Evolutionary conservation across 2,888 invertebrate genomes (phyloP).

Genomic region (Clostera curtula): DNA sequence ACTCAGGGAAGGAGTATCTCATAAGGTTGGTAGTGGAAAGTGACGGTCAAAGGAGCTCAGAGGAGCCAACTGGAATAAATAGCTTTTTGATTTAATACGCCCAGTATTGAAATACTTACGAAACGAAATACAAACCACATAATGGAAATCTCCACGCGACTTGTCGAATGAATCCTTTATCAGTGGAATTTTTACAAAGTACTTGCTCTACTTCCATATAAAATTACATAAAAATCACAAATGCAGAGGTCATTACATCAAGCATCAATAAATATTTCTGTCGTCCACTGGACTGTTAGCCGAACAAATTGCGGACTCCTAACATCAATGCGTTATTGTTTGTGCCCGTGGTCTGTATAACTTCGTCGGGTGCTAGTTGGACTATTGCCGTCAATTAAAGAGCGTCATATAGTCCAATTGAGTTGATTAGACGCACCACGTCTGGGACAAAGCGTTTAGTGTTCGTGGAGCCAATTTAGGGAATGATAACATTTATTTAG

Average conservation of each 20-base stretch:
- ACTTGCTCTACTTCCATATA: neutral
- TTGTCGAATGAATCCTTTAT: too few species aligned
- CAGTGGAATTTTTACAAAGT: neutral
- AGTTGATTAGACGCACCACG: slow-evolving; percentile 52
- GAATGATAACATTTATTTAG: too few species aligned
- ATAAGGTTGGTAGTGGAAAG: too few species aligned
- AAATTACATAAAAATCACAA: slow-evolving; percentile 16
- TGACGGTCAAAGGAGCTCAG: too few species aligned
- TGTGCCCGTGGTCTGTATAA: slow-evolving; percentile 13
- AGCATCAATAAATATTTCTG: slow-evolving; percentile 21
- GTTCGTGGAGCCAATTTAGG: too few species aligned
- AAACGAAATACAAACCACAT: too few species aligned
- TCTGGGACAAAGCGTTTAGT: too few species aligned
- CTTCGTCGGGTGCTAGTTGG: slow-evolving; percentile 21
- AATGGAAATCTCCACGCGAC: too few species aligned
- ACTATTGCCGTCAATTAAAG: slow-evolving; percentile 57
- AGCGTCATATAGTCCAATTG: slow-evolving; percentile 57
- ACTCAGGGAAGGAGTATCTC: too few species aligned
- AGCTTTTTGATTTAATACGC: too few species aligned
- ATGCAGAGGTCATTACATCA: slow-evolving; percentile 16
- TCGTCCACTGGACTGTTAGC: slow-evolving; percentile 4
- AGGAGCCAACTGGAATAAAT: too few species aligned
- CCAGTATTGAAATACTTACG: too few species aligned
- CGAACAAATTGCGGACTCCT: slow-evolving; percentile 10
- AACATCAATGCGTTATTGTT: neutral